Evolutionary conservation across 2,888 invertebrate genomes (phyloP).

Genomic region (Napeogenes inachia): DNA sequence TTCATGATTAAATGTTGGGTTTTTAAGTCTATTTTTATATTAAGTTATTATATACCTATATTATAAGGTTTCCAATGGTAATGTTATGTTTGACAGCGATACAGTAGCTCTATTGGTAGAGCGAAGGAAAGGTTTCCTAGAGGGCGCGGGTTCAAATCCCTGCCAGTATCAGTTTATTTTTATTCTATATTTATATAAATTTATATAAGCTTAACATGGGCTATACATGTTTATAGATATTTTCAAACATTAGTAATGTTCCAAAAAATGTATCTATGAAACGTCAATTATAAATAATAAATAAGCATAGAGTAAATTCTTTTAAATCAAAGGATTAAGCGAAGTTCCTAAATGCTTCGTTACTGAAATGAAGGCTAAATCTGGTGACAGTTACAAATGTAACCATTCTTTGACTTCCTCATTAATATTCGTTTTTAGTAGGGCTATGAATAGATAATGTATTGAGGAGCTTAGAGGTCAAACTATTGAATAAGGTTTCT

Average conservation of each 20-base stretch:
- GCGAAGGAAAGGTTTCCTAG: too few relatives aligned
- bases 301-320: conserved; percentile 17
- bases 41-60: neutral
- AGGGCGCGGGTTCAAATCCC: too few relatives aligned
- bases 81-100: too few relatives aligned
- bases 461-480: conserved; percentile 22
- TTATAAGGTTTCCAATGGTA: neutral
- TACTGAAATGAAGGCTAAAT: conserved; percentile 33
- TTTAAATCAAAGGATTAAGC: conserved; percentile 35
- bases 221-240: too few relatives aligned
- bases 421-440: conserved; percentile 36
- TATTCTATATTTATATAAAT: too few relatives aligned
- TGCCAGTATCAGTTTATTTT: too few relatives aligned
- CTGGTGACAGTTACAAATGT: conserved; percentile 48
- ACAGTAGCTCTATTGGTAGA: too few relatives aligned
- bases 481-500: conserved; percentile 16
- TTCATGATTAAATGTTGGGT: too few relatives aligned
- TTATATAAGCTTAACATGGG: too few relatives aligned
- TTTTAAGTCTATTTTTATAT: too few relatives aligned
- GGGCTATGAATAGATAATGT: conserved; percentile 29
- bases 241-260: too few relatives aligned
- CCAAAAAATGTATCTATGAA: neutral
- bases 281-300: conserved; percentile 17
- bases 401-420: conserved; percentile 28
- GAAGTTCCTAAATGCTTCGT: conserved; percentile 34